Conservation (phyloP, 2,888 invertebrate species). For the Leucophenga maculata region DNA sequence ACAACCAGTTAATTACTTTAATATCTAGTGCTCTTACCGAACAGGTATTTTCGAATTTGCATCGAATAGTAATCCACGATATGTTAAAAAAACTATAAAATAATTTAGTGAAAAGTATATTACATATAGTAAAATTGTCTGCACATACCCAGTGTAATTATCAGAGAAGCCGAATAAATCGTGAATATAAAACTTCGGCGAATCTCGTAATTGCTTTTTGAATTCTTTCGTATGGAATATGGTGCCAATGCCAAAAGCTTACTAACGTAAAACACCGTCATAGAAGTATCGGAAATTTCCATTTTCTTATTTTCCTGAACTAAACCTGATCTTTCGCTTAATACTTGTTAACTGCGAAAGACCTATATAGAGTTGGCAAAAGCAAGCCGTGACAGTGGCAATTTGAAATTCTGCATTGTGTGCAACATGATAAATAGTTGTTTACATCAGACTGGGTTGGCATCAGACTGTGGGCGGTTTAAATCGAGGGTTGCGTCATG, state of each 20-base stretch:
- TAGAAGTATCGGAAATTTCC: conserved; percentile 68
- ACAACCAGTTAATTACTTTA: not conserved
- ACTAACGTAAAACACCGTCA: conserved; percentile 68
- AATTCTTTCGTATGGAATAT: conserved; percentile 58
- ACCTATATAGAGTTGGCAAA: not conserved
- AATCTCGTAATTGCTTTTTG: conserved; percentile 62
- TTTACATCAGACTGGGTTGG: too few relatives aligned
- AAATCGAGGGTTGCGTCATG: too few relatives aligned
- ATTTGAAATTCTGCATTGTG: too few relatives aligned
- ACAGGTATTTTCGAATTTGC: conserved; percentile 69
- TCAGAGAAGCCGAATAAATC: conserved; percentile 63
- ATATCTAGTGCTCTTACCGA: conserved; percentile 56
- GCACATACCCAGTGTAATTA: conserved; percentile 65
- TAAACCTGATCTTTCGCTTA: not conserved
- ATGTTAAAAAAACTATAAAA: conserved; percentile 63
- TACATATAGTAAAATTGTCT: not conserved
- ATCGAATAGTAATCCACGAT: conserved; percentile 69
- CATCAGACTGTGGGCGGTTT: too few relatives aligned
- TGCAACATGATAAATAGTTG: too few relatives aligned
- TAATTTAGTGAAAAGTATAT: not conserved
- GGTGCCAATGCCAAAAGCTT: conserved; percentile 69
- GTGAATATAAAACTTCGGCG: conserved; percentile 63
- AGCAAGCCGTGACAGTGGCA: not conserved
- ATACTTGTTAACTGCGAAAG: not conserved
- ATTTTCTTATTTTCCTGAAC: conserved; percentile 42